Evolutionary conservation across 64 coral and sea anemone genomes (phyloP).

Genomic region (Exaiptasia diaphana): DNA sequence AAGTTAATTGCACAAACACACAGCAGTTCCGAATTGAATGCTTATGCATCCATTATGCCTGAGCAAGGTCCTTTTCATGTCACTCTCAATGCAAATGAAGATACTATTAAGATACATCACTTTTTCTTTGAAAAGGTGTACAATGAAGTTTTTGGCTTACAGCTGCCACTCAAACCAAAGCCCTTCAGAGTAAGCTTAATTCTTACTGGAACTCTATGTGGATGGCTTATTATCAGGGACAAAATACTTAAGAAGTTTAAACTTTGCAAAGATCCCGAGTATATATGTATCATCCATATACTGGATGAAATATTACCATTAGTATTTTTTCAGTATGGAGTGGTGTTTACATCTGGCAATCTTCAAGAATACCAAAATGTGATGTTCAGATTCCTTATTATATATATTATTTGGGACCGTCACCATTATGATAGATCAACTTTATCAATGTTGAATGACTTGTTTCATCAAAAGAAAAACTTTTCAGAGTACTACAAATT

Average conservation of each 20-base stretch:
- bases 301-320: slow-evolving; percentile 54
- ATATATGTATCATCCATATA: slow-evolving; percentile 12
- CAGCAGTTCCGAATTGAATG: not conserved
- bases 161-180: slow-evolving; percentile 57
- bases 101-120: slow-evolving; percentile 45
- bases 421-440: slow-evolving; percentile 68
- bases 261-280: slow-evolving; percentile 25
- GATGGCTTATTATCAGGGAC: slow-evolving; percentile 9
- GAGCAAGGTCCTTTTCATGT: slow-evolving; percentile 76
- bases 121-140: slow-evolving; percentile 45
- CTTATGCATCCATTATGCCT: slow-evolving; percentile 35
- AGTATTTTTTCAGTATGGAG: slow-evolving; percentile 55
- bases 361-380: slow-evolving; percentile 2
- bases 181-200: slow-evolving; percentile 48
- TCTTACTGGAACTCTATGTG: slow-evolving; percentile 41
- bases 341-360: slow-evolving; percentile 54
- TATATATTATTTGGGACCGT: slow-evolving; percentile 58
- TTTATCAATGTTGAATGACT: slow-evolving; percentile 64
- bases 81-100: slow-evolving; percentile 53
- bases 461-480: slow-evolving; percentile 44
- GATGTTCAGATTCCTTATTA: slow-evolving; percentile 59
- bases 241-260: slow-evolving; percentile 17
- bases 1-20: slow-evolving; percentile 25
- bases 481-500: slow-evolving; percentile 40
- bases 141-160: slow-evolving; percentile 31